phyloP scores from a whole-genome alignment of 2,888 invertebrate species.

The Vannuccia rotundouncinata region DNA sequence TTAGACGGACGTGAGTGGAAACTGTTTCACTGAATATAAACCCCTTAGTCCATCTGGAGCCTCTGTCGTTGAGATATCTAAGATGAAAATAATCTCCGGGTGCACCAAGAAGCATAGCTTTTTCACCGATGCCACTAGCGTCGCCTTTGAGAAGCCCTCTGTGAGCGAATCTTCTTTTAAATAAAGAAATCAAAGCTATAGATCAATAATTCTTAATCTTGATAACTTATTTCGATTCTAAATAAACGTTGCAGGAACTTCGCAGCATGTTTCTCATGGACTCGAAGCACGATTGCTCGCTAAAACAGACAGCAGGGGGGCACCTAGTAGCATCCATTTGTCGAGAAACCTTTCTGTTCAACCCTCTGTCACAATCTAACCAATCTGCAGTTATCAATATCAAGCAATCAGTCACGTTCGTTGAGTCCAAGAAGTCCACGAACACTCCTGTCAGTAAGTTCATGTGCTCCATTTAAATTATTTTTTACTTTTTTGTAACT shows the following conservation, averaged over 20 bases:
- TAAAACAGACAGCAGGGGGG: not conserved
- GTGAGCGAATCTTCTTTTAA: not conserved
- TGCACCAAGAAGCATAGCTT: not conserved
- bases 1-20: constrained; percentile 71
- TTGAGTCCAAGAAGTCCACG: not conserved
- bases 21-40: constrained; percentile 70
- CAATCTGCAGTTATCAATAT: not conserved
- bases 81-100: not conserved
- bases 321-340: not conserved
- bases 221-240: not conserved
- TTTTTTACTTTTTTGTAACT: not conserved
- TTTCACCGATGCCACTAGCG: not conserved
- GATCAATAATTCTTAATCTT: not conserved
- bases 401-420: not conserved
- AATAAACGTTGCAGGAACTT: constrained; percentile 4
- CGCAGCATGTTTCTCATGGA: not conserved
- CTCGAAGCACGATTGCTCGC: not conserved
- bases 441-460: not conserved
- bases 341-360: not conserved
- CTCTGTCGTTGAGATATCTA: not conserved
- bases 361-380: not conserved
- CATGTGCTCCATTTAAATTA: not conserved
- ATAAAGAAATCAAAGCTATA: not conserved
- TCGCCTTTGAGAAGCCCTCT: not conserved
- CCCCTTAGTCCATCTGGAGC: not conserved